Evolutionary conservation across 2,888 invertebrate genomes (phyloP).

Genomic region (Lasius platythorax): DNA sequence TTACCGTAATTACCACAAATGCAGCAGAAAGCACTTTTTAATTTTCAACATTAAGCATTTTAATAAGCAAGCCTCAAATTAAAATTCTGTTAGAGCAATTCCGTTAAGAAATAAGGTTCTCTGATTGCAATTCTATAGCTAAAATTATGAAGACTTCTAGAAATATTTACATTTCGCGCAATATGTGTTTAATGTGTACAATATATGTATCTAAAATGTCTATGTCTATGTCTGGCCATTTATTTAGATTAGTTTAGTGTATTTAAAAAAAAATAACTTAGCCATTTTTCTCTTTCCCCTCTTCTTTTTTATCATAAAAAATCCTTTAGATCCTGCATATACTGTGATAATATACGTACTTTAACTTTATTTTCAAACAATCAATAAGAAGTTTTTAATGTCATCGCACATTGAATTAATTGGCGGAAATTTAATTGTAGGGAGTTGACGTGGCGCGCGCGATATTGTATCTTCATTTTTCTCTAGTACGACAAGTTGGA

Average conservation of each 20-base stretch:
- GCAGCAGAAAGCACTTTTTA: not conserved
- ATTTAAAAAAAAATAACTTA: not conserved
- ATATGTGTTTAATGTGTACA: not conserved
- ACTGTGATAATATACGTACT: not conserved
- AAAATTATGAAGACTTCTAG: not conserved
- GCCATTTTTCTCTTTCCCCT: not conserved
- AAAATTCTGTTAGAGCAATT: not conserved
- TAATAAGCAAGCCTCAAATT: not conserved
- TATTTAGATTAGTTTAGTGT: not conserved
- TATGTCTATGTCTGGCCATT: not conserved
- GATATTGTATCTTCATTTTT: not conserved
- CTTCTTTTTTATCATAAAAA: constrained; percentile 6
- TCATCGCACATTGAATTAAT: constrained; percentile 49
- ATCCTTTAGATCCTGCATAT: not conserved
- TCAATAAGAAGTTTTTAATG: constrained; percentile 50
- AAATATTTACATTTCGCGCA: not conserved
- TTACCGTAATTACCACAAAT: not conserved
- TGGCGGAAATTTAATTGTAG: constrained; percentile 43
- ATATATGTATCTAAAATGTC: not conserved
- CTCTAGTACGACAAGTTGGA: constrained; percentile 24
- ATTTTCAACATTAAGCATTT: not conserved
- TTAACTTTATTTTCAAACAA: constrained; percentile 43
- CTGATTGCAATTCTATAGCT: not conserved
- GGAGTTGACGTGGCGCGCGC: not conserved
- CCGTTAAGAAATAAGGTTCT: not conserved